A percentile compares a stretch with the other conserved stretches of the same genome.
Conservation (phyloP, 2,797 vertebrate genomes). For the Scyliorhinus canicula region DNA sequence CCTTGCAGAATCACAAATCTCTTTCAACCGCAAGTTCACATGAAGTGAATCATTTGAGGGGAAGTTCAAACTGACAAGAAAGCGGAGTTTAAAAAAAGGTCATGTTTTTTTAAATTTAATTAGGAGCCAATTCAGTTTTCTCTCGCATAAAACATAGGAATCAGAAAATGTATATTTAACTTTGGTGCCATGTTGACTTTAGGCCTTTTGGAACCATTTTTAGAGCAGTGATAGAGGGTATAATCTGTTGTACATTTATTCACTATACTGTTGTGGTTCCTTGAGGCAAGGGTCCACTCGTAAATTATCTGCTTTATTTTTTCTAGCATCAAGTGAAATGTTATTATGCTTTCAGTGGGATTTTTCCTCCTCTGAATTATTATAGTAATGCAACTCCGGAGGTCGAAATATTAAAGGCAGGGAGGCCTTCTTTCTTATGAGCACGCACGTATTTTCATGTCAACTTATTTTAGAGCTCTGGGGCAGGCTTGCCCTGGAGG, state of each 20-base stretch:
- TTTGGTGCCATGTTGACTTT: slow-evolving; percentile 60
- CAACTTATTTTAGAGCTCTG: slow-evolving; percentile 79
- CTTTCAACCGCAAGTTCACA: not conserved
- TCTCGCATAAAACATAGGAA: slow-evolving; percentile 38
- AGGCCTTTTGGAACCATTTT: slow-evolving; percentile 52
- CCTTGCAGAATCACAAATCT: slow-evolving; percentile 17
- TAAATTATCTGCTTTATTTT: slow-evolving; percentile 49
- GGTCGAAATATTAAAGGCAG: not conserved
- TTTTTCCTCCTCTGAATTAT: slow-evolving; percentile 49
- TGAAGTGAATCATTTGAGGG: slow-evolving; percentile 23
- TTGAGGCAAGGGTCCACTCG: slow-evolving; percentile 54
- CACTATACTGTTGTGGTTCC: slow-evolving; percentile 50
- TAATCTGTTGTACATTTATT: slow-evolving; percentile 47
- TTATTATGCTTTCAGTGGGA: slow-evolving; percentile 42
- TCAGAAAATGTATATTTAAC: slow-evolving; percentile 68
- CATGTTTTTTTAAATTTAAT: not conserved
- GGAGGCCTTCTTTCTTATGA: not conserved
- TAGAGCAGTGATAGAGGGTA: slow-evolving; percentile 59
- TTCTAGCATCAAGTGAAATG: slow-evolving; percentile 15
- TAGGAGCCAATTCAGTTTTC: slow-evolving; percentile 9
- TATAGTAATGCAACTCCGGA: not conserved
- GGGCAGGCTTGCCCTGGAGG: slow-evolving; percentile 85
- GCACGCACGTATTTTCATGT: slow-evolving; percentile 80
- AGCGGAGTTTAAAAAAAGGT: slow-evolving; percentile 21
- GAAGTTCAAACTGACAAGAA: slow-evolving; percentile 31